Conservation (phyloP, 2,797 vertebrate species). For the Karalla daura region DNA sequence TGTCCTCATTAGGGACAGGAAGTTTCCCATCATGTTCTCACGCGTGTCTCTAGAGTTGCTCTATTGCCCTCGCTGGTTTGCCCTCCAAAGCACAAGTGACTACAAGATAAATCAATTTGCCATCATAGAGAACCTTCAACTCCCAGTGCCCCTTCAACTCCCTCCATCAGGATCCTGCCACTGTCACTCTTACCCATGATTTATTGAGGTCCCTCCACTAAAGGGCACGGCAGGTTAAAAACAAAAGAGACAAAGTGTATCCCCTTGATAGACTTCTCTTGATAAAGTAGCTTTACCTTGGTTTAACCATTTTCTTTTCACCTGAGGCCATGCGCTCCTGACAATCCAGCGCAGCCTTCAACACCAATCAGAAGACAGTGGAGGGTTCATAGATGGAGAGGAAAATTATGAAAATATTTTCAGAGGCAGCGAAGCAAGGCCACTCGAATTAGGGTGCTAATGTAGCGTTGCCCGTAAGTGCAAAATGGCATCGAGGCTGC, state of each 20-base stretch:
- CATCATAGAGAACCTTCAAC: slow-evolving; percentile 68
- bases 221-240: slow-evolving; percentile 51
- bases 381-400: slow-evolving; percentile 35
- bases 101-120: slow-evolving; percentile 57
- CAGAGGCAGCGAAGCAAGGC: slow-evolving; percentile 74
- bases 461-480: slow-evolving; percentile 74
- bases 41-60: slow-evolving; percentile 31
- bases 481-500: slow-evolving; percentile 69
- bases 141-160: slow-evolving; percentile 39
- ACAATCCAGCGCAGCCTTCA: slow-evolving; percentile 27
- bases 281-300: slow-evolving; percentile 56
- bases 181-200: slow-evolving; percentile 47
- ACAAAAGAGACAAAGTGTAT: slow-evolving; percentile 19
- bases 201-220: slow-evolving; percentile 36
- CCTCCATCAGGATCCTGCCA: slow-evolving; percentile 42
- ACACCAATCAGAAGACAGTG: slow-evolving; percentile 36
- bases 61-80: slow-evolving; percentile 39
- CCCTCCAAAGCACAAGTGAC: slow-evolving; percentile 39
- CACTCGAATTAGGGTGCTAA: slow-evolving; percentile 79
- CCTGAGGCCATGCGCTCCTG: not conserved
- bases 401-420: slow-evolving; percentile 78
- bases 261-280: slow-evolving; percentile 46
- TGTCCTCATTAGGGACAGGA: slow-evolving; percentile 11
- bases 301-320: slow-evolving; percentile 25
- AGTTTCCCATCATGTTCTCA: slow-evolving; percentile 26